phyloP scores from a whole-genome alignment of 1,140 invertebrate species.

The Eulimnadia texana region DNA sequence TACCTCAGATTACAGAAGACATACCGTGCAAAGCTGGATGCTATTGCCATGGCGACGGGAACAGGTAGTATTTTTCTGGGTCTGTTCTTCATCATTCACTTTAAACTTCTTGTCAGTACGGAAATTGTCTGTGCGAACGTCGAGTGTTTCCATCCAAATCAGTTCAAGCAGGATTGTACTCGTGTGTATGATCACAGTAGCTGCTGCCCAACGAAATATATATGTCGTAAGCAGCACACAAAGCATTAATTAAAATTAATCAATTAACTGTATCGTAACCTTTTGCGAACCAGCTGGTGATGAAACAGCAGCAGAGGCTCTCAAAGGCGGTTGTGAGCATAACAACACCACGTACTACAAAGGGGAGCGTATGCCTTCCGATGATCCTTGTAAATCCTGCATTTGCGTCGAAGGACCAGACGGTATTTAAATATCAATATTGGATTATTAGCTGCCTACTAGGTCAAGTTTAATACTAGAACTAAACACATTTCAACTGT shows the following conservation, averaged over 20 bases:
- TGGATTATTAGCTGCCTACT: not conserved
- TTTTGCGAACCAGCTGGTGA: not conserved
- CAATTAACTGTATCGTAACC: not conserved
- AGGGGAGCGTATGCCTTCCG: not conserved
- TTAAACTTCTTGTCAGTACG: too few species aligned
- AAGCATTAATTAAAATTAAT: not conserved
- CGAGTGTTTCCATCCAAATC: not conserved
- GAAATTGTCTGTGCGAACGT: not conserved
- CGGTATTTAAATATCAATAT: not conserved
- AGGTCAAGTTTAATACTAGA: not conserved
- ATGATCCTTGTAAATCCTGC: constrained; percentile 5
- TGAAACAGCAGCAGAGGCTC: not conserved
- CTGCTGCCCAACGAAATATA: constrained; percentile 18
- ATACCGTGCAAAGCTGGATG: constrained; percentile 17
- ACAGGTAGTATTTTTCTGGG: not conserved
- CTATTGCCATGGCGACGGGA: not conserved
- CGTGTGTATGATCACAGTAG: not conserved
- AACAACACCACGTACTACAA: not conserved
- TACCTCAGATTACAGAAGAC: constrained; percentile 18
- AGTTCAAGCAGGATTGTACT: not conserved
- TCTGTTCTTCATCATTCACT: not conserved
- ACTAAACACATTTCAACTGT: not conserved
- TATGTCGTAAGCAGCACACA: constrained; percentile 17
- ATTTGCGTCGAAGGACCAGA: constrained; percentile 5
- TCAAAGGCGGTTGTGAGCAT: not conserved